phyloP scores from a whole-genome alignment of 2,113 vertebrate species.

The Sinocyclocheilus rhinocerous region DNA sequence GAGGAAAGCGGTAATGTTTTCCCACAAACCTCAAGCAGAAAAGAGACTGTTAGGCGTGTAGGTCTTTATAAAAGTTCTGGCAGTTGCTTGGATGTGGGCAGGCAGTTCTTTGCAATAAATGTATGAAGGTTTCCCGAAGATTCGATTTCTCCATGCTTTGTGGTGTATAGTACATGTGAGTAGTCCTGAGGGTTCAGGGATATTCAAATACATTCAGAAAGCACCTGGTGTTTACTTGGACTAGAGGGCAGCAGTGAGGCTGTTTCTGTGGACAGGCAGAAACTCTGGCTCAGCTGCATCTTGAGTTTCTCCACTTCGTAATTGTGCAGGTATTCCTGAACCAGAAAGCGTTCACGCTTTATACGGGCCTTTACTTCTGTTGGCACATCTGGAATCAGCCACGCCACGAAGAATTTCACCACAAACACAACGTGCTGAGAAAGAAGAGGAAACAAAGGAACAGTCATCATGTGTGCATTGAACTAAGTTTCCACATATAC shows the following conservation, averaged over 20 bases:
- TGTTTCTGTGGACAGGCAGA: constrained; percentile 72
- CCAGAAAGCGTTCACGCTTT: constrained; percentile 84
- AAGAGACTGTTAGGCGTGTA: background rate
- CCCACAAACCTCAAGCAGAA: background rate
- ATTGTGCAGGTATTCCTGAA: constrained; percentile 86
- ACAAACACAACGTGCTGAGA: constrained; percentile 83
- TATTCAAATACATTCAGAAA: constrained; percentile 74
- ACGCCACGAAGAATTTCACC: constrained; percentile 85
- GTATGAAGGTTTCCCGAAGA: background rate
- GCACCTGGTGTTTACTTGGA: constrained; percentile 74
- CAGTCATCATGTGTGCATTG: background rate
- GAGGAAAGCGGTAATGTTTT: background rate
- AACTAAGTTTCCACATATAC: background rate
- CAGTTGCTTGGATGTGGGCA: background rate
- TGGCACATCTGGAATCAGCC: constrained; percentile 87
- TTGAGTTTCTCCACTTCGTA: constrained; percentile 89
- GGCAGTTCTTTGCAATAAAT: background rate
- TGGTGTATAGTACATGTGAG: background rate
- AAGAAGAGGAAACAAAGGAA: background rate
- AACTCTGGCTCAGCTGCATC: constrained; percentile 78
- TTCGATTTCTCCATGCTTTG: background rate
- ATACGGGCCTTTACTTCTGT: constrained; percentile 80
- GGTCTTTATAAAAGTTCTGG: background rate
- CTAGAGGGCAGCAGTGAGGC: constrained; percentile 68
- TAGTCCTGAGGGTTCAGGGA: background rate